These are phyloP conservation scores for Leptarthrus brevirostris DNA, from an alignment of 2,888 invertebrate species.

Conservation along the genomic window DNA sequence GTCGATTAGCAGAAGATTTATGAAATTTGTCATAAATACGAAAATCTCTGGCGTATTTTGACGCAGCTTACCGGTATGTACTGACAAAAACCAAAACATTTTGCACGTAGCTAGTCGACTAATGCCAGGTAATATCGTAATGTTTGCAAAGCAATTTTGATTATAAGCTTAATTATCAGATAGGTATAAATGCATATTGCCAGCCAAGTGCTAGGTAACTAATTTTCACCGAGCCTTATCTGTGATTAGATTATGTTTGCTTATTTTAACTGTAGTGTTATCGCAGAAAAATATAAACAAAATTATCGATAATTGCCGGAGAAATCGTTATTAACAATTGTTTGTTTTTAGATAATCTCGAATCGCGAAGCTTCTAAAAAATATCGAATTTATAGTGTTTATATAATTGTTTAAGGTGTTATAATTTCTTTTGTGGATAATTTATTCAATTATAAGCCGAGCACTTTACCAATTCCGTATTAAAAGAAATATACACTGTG, in stretches of 20 bases:
- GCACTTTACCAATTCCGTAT: no score
- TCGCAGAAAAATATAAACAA: background rate
- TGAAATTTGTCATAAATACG: no score
- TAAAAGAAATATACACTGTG: no score
- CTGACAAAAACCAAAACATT: background rate
- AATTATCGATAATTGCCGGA: background rate
- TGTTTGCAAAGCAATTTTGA: conserved; percentile 13
- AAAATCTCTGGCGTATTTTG: no score
- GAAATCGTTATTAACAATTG: background rate
- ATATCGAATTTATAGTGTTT: no score
- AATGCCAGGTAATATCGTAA: background rate
- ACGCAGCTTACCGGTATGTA: background rate
- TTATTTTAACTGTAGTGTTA: background rate
- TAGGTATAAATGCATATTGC: background rate
- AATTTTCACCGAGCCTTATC: background rate
- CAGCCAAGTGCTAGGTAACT: background rate
- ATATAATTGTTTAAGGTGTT: no score
- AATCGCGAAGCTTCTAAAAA: no score
- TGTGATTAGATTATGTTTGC: background rate
- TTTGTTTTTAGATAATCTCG: no score
- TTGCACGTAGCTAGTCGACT: no score
- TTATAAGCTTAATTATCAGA: background rate
- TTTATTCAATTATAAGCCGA: no score
- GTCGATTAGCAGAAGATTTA: no score
- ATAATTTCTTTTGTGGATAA: no score